These are phyloP conservation scores for Desoria tigrina DNA, from an alignment of 2,888 invertebrate genomes.

Conservation along the genomic window DNA sequence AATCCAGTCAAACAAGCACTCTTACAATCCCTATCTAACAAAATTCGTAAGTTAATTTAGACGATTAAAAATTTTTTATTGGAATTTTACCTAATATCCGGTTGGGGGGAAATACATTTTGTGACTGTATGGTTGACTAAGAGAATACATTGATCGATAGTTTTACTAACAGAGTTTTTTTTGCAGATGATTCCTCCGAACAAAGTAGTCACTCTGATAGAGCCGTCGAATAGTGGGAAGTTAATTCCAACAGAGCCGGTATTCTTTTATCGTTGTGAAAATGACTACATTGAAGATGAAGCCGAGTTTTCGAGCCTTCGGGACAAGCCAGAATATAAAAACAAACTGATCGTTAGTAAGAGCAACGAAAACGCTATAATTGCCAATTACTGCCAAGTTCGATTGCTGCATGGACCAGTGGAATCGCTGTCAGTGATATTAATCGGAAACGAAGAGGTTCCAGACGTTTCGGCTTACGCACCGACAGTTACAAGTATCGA, in stretches of 20 bases:
- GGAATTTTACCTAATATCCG: too few species aligned
- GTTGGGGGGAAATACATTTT: too few species aligned
- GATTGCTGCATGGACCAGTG: conserved; percentile 28
- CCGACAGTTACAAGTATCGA: conserved; percentile 18
- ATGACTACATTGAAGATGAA: too few species aligned
- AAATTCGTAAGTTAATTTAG: too few species aligned
- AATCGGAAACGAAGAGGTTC: conserved; percentile 22
- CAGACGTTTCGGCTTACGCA: conserved; percentile 22
- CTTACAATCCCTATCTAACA: too few species aligned
- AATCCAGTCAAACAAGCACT: too few species aligned
- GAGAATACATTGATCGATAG: too few species aligned
- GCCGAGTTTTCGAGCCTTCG: too few species aligned
- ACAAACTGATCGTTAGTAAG: neutral
- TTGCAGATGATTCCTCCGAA: conserved; percentile 31
- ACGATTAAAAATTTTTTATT: too few species aligned
- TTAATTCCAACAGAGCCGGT: neutral
- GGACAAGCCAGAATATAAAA: too few species aligned
- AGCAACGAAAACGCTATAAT: conserved; percentile 12
- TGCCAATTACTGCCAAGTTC: conserved; percentile 27
- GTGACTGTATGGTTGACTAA: too few species aligned
- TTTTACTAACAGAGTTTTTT: too few species aligned
- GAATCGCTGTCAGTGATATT: conserved; percentile 22
- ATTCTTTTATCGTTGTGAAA: conserved; percentile 6
- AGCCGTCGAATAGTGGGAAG: conserved; percentile 1
- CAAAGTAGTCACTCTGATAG: conserved; percentile 14